A percentile compares a stretch with the other conserved stretches of the same genome.
phyloP scores from a whole-genome alignment of 2,113 vertebrate species.

The Pyxicephalus adspersus region DNA sequence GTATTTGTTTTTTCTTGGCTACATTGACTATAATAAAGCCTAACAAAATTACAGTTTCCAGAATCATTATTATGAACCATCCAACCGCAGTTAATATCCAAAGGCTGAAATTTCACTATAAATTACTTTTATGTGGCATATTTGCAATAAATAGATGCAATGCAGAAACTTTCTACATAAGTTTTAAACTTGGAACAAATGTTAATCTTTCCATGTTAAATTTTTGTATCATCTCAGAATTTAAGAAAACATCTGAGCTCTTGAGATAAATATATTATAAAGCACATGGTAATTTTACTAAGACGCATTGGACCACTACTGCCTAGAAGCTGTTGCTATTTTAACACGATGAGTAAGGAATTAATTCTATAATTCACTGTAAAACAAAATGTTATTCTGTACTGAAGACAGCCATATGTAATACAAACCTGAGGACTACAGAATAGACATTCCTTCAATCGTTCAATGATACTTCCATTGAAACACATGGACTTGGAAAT shows the following conservation, averaged over 20 bases:
- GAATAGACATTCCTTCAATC: too few species aligned
- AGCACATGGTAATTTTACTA: neutral
- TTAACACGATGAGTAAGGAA: too few species aligned
- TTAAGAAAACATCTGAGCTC: neutral
- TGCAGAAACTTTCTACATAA: slow-evolving; percentile 7
- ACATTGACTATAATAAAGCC: slow-evolving; percentile 19
- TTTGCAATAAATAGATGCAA: slow-evolving; percentile 25
- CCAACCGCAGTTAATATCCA: slow-evolving; percentile 31
- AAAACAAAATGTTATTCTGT: too few species aligned
- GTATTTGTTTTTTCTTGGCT: slow-evolving; percentile 40
- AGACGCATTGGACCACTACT: neutral
- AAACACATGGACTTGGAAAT: too few species aligned
- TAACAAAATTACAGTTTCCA: slow-evolving; percentile 14
- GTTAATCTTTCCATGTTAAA: neutral
- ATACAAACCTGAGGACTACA: too few species aligned
- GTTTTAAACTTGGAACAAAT: slow-evolving; percentile 21
- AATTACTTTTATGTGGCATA: slow-evolving; percentile 35
- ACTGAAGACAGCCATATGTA: too few species aligned
- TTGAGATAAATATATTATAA: neutral
- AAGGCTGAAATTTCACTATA: slow-evolving; percentile 3
- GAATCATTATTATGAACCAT: slow-evolving; percentile 27
- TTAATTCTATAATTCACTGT: too few species aligned
- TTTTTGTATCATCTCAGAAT: slow-evolving; percentile 16
- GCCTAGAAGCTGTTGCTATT: neutral
- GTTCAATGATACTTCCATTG: too few species aligned